A percentile compares a stretch with the other conserved stretches of the same genome.
Evolutionary conservation across 1,140 invertebrate species (phyloP).

Genomic region (Bombus superbus): DNA sequence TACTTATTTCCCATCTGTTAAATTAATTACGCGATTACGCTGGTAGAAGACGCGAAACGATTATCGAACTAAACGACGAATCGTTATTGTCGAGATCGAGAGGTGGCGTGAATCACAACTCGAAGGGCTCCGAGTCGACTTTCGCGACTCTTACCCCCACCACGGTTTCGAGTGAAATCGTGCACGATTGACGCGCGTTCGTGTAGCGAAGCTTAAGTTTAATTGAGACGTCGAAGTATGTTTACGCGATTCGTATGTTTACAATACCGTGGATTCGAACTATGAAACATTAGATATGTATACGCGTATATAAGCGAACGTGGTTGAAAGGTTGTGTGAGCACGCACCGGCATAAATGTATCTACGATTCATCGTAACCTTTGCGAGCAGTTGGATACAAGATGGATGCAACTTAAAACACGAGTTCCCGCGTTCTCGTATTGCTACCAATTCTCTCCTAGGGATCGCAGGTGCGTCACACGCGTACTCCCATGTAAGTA

Average conservation of each 20-base stretch:
- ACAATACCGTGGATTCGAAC: conserved; percentile 36
- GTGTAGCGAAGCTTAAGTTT: conserved; percentile 25
- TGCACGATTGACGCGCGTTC: neutral
- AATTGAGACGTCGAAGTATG: conserved; percentile 64
- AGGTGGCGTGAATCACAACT: neutral
- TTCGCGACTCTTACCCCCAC: neutral
- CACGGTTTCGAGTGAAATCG: neutral
- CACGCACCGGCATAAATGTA: conserved; percentile 3
- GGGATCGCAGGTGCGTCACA: neutral
- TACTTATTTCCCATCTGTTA: neutral
- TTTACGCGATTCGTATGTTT: conserved; percentile 35
- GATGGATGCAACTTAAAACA: conserved; percentile 37
- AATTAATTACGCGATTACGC: neutral
- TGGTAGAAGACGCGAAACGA: neutral
- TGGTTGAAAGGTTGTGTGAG: conserved; percentile 15
- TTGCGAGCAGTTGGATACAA: conserved; percentile 29
- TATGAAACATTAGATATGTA: conserved; percentile 48
- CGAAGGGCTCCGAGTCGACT: neutral
- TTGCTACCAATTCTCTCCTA: conserved; percentile 18
- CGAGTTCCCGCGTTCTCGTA: conserved; percentile 30
- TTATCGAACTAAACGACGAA: neutral
- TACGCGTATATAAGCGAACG: conserved; percentile 17
- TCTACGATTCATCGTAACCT: conserved; percentile 36
- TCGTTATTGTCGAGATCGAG: neutral
- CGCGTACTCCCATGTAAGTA: neutral